Evolutionary conservation across 2,113 vertebrate species (phyloP).

Genomic region (Dasyornis broadbenti): DNA sequence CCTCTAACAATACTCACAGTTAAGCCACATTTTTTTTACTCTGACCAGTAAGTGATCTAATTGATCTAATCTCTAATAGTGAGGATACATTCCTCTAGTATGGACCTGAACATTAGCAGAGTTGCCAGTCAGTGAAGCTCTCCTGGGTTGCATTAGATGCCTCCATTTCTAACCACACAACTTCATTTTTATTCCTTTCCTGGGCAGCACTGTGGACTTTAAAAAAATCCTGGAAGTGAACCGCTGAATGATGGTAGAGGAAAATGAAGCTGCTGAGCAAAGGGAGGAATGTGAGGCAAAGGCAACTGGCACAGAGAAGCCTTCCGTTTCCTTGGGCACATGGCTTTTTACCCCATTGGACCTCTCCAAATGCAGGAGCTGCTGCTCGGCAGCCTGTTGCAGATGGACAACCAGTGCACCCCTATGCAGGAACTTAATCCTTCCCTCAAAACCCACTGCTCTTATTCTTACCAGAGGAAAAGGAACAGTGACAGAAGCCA

Average conservation of each 20-base stretch:
- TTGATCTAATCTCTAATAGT: not conserved
- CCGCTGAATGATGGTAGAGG: not conserved
- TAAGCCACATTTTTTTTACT: not conserved
- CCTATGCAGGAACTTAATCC: not conserved
- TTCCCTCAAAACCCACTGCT: not conserved
- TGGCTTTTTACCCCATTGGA: not conserved
- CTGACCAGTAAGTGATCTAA: not conserved
- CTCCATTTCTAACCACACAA: not conserved
- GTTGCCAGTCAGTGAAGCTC: not conserved
- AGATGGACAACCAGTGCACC: not conserved
- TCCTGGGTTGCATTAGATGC: not conserved
- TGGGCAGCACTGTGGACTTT: not conserved
- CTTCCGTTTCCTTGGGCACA: fast-evolving
- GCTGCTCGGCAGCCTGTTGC: not conserved
- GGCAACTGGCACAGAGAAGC: not conserved
- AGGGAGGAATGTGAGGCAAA: not conserved
- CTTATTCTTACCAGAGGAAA: not conserved
- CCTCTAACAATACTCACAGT: not conserved
- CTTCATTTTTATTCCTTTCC: not conserved
- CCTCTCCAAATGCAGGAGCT: not conserved
- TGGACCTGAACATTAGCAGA: not conserved
- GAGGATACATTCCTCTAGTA: not conserved
- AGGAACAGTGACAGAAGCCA: fast-evolving
- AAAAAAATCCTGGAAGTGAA: not conserved
- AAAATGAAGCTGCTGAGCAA: not conserved